Conservation (phyloP, 2,113 vertebrate genomes). For the Psilopogon haemacephalus region DNA sequence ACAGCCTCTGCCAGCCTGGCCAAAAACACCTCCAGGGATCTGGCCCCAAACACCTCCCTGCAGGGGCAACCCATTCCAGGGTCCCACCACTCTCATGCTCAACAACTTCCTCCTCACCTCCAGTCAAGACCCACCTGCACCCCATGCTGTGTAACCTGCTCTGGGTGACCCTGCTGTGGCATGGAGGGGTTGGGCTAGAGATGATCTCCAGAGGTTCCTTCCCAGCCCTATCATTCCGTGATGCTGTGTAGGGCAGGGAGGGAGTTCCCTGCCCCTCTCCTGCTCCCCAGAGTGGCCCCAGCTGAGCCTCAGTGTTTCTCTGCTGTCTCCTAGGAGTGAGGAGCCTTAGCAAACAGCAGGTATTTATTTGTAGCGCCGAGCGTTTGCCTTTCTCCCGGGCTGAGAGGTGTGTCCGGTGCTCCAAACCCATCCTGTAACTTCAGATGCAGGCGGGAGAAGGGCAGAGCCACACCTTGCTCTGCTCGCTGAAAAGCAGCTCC, state of each 20-base stretch:
- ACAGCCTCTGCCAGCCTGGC: too few species aligned
- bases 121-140: too few species aligned
- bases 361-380: neutral
- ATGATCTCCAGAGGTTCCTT: too few species aligned
- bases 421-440: neutral
- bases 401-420: neutral
- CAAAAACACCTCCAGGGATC: too few species aligned
- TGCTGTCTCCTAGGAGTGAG: neutral
- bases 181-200: too few species aligned
- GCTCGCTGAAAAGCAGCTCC: constrained; percentile 35
- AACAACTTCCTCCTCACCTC: too few species aligned
- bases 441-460: neutral
- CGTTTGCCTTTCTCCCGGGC: neutral
- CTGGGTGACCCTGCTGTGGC: too few species aligned
- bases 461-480: neutral
- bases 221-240: too few species aligned
- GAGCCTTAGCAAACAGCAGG: neutral
- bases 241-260: neutral
- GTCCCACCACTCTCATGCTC: too few species aligned
- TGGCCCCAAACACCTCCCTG: too few species aligned
- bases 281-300: neutral
- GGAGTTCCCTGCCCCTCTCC: neutral
- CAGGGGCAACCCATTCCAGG: too few species aligned
- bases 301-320: neutral
- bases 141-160: too few species aligned